These are phyloP conservation scores for Carabus problematicus DNA, from an alignment of 2,888 invertebrate species.

Conservation along the genomic window DNA sequence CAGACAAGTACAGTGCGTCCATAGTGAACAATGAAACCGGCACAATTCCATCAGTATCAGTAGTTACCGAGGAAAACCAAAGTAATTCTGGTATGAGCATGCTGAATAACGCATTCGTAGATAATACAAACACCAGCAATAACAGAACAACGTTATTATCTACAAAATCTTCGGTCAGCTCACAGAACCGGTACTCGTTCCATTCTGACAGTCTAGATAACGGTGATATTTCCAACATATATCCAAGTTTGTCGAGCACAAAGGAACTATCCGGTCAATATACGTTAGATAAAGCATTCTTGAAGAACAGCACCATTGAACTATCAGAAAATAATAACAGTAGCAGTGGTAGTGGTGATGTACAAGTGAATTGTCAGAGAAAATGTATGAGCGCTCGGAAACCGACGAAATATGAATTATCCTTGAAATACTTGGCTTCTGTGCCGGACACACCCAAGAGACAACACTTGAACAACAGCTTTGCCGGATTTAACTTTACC, in stretches of 20 bases:
- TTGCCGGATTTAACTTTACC: conserved; percentile 15
- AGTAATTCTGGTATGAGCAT: conserved; percentile 1
- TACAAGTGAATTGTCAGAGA: conserved; percentile 1
- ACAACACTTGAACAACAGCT: conserved; percentile 21
- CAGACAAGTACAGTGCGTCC: background rate
- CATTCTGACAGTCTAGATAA: conserved; percentile 15
- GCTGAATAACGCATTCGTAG: conserved; percentile 28
- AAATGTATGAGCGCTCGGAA: conserved; percentile 26
- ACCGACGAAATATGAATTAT: background rate
- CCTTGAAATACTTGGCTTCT: background rate
- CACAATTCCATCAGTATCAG: conserved; percentile 13
- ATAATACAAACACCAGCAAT: background rate
- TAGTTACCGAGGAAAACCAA: background rate
- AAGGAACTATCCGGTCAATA: conserved; percentile 6
- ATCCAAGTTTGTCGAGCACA: conserved; percentile 19
- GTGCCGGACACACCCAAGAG: background rate
- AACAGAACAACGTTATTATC: background rate
- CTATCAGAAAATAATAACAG: background rate
- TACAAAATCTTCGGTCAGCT: conserved; percentile 15
- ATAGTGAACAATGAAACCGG: background rate
- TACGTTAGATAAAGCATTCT: conserved; percentile 14
- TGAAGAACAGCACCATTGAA: conserved; percentile 4
- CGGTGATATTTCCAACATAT: conserved; percentile 21
- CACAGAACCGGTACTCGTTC: conserved; percentile 14
- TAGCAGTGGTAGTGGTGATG: too few species aligned